Base-by-base conservation (phyloP, 2,888 invertebrate species). In the Drepanosiphum platanoidis region DNA sequence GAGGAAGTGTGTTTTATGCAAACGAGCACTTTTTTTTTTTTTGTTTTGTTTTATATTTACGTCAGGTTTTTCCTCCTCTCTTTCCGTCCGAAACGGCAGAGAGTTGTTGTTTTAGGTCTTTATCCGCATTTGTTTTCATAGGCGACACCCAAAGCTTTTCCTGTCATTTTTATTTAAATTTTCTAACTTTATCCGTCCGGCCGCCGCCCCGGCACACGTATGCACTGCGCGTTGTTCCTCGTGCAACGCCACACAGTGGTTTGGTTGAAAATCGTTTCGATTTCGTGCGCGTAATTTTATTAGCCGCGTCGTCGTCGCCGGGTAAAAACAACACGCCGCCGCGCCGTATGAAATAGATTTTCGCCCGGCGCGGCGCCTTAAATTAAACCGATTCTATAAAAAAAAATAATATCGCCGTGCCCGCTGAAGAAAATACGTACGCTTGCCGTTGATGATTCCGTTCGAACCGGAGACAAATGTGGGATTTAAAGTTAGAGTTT, bases 31-130 rank as follows among this genome's bases (percentile, higher is more conserved):
- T 75, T 83, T 81, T 81, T 82, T 15, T 72, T 82, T 82, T 83
- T 83, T 84, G 68, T 84, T 84, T 84, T 84, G 68, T 84, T 84
- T 77, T 77, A 58, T 77, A 84, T 84, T 68, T 75, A 84, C 75
- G 68, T 39, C 77, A 84, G 84, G 77, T 75, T 68, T 66, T 68
- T 5, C 64, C 32, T 34, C 58, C 9, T 34, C 15, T 52, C 27
- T 61, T n/a, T 30, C 27, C 30, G 34, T 18, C 27, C 3, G 39
- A 68, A 42, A 32, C 46, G n/a, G 46, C 15, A 42, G 42, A 46
- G 82, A 74, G 39, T 39, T 74, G 82, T 82, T 84, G 77, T 84
- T 84, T 84, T 77, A 84, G 77, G 77, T 84, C 84, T 84, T 84
- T 77, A 84, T 84, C 77, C 68, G 34, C 22, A 30, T 84, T 84